Evolutionary conservation across 2,888 invertebrate genomes (phyloP), one percentile per base, ranked within the genome.

Genomic region (Ceratothoa steindachneri): DNA sequence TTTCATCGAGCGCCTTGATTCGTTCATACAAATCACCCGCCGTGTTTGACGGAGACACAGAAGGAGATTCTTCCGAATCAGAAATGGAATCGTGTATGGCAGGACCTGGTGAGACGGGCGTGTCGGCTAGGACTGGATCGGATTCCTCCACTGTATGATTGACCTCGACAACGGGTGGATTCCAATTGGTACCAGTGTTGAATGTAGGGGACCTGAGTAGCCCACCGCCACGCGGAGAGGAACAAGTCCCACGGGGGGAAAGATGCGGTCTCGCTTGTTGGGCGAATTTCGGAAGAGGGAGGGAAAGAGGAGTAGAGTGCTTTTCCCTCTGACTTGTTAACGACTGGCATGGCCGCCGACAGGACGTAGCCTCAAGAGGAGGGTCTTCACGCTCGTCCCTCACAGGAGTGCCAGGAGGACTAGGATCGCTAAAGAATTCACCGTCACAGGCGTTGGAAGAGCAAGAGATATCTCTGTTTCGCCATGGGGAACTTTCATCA

Each of bases 221-320:
- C 24, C 41, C 69, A 27, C 60, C 71, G 41, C 77, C 53, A 15
- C 69, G 75, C n/a, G 77, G 75, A 19, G 77, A 77, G 19, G 77
- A 60, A 55, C 76, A 78, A 9, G 75, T 70, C 15, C 75, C 77
- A 30, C 72, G 30, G 4, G 78, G 76, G 3, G 77, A 77, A 24
- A 79, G 52, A 30, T 75, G 79, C 15, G 69, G 70, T 19, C 73
- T 68, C 22, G 79, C 70, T 67, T 76, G 76, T 64, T 77, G 78
- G 24, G 95, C 95, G 84, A 95, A 95, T 85, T 92, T 90, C 53
- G 95, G 95, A 81, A 95, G 86, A 27, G 95, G 95, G 82, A 95
- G 86, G 82, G 91, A 90, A 85, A 95, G 88, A 31, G 93, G 92
- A 69, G 71, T 68, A 60, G 67, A 24, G 71, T 28, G 30, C 71